phyloP scores from a whole-genome alignment of 2,888 invertebrate species.

The Troides oblongomaculatus region DNA sequence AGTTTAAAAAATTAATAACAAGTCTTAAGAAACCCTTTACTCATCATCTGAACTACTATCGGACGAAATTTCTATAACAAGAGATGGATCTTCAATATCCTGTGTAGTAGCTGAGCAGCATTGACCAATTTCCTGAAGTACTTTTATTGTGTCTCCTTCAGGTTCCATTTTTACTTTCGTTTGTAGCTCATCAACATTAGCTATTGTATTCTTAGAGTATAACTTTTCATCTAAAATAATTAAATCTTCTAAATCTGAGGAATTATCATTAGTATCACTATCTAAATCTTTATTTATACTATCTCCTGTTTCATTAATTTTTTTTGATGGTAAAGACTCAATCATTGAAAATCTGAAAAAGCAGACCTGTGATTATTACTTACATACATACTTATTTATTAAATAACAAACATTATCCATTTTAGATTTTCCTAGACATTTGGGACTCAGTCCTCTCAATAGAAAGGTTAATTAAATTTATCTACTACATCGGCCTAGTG shows the following conservation, averaged over 20 bases:
- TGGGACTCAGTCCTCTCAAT: too few species aligned
- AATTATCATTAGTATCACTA: neutral
- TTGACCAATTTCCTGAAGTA: conserved; percentile 48
- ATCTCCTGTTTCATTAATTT: neutral
- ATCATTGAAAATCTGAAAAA: conserved; percentile 35
- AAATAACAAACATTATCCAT: too few species aligned
- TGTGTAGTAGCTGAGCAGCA: conserved; percentile 45
- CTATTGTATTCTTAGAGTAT: neutral
- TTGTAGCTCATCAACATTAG: conserved; percentile 4
- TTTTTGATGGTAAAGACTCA: conserved; percentile 29
- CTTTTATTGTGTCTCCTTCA: conserved; percentile 33
- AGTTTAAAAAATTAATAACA: too few species aligned
- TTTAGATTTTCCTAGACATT: too few species aligned
- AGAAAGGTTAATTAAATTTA: too few species aligned
- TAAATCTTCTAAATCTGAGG: neutral
- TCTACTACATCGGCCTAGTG: too few species aligned
- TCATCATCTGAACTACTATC: conserved; percentile 52
- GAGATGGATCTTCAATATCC: conserved; percentile 55
- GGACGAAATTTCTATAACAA: conserved; percentile 60
- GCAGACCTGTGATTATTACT: neutral
- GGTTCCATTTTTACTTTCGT: conserved; percentile 38
- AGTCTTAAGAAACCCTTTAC: neutral
- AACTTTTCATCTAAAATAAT: neutral
- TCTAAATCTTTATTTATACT: neutral
- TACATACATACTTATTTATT: too few species aligned